Base-by-base conservation (phyloP, 2,888 invertebrate species). In the Erannis defoliaria region DNA sequence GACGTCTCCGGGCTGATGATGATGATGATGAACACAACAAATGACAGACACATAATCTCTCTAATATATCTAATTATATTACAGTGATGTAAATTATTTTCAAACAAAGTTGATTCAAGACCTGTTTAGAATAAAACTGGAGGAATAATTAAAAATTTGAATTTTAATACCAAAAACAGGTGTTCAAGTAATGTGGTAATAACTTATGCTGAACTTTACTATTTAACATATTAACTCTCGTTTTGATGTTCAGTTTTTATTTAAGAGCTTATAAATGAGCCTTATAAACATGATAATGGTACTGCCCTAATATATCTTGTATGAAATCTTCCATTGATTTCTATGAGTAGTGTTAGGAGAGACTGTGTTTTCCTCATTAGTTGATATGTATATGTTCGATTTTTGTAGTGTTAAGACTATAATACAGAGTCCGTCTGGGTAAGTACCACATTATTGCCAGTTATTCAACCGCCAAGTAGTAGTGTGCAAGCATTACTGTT, bases 151-250 rank as follows among this genome's bases (percentile, higher is more conserved):
- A 48, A 40, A 40, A 56, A 56, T 42, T 53, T 23, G 23, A 57
- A 62, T 53, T 8, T 29, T 16, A 21, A 33, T 56, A 23, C 54
- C 45, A 55, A 45, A 62, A 62, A 56, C 62, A 62, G 62, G 62
- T 62, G 62, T 62, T 43, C 53, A 42, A 56, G 26, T 35, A 48
- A 35, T 18, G 45, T 43, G 19, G 21, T 10, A 31, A 56, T 56
- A 53, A 56, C 16, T 53, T 62, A 51, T 18, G 18, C 43, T 12
- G 43, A 38, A 37, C 37, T 37, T 43, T 23, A 29, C 42, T 18
- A 10, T 43, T 61, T 55, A 31, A 23, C 60, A 61, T 61, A 37
- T n/a, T 23, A 21, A 56, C 21, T 14, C 23, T n/a, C n/a, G n/a
- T 21, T 42, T 21, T 42, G 21, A n/a, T 42, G 12, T 12, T 42